A percentile compares a stretch with the other conserved stretches of the same genome.
Evolutionary conservation across 2,113 vertebrate species (phyloP).

Genomic region (Rousettus leschenaultii): DNA sequence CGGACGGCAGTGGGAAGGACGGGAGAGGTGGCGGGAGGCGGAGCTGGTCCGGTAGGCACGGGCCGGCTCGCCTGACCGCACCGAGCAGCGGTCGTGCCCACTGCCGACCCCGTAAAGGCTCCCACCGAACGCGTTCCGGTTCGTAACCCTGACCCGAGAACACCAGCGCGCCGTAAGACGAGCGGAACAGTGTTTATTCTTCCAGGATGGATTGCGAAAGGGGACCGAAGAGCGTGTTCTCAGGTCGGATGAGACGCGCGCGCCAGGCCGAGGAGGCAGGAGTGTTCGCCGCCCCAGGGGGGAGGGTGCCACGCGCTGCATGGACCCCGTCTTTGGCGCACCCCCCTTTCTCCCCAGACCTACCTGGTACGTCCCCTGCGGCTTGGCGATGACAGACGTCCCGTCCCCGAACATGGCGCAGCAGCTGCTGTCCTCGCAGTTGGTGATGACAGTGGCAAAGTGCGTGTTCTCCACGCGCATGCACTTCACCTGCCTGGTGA

Average conservation of each 20-base stretch:
- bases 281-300: not conserved
- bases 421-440: slow-evolving; percentile 84
- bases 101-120: not conserved
- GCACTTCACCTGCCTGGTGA: slow-evolving; percentile 78
- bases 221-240: not conserved
- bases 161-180: not conserved
- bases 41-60: not conserved
- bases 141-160: not conserved
- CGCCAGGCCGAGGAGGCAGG: too few species aligned
- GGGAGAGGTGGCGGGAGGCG: not conserved
- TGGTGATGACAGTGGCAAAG: slow-evolving; percentile 87
- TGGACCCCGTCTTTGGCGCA: not conserved
- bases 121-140: not conserved
- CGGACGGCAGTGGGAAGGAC: not conserved
- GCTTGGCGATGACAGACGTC: slow-evolving; percentile 87
- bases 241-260: not conserved
- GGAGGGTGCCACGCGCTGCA: not conserved
- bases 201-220: not conserved
- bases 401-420: slow-evolving; percentile 89
- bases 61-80: not conserved
- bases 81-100: not conserved
- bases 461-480: slow-evolving; percentile 87
- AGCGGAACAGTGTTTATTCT: not conserved
- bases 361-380: slow-evolving; percentile 89
- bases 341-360: not conserved